A percentile compares a stretch with the other conserved stretches of the same genome.
phyloP scores from a whole-genome alignment of 2,797 vertebrate species.

The Tinamus major region DNA sequence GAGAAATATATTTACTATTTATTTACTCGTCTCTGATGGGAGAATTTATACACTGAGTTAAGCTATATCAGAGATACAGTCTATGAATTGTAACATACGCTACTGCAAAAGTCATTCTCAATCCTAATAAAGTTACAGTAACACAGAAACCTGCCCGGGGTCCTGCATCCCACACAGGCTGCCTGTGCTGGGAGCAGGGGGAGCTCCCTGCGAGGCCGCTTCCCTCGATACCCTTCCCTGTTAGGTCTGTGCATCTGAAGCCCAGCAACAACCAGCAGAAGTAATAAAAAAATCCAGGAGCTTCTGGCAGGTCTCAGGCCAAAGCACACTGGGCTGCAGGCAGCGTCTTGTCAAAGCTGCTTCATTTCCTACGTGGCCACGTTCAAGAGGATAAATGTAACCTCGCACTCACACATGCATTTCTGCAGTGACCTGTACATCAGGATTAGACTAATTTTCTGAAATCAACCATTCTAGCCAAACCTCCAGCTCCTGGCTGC shows the following conservation, averaged over 20 bases:
- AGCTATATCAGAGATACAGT: rapidly evolving
- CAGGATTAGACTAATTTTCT: background rate
- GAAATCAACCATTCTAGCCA: background rate
- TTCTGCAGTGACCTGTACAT: background rate
- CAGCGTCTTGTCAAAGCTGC: background rate
- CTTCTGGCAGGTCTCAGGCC: background rate
- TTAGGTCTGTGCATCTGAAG: constrained; percentile 32
- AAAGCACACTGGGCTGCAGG: background rate
- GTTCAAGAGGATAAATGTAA: background rate
- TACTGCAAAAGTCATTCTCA: rapidly evolving
- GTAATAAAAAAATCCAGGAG: background rate
- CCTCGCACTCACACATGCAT: rapidly evolving
- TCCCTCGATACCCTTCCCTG: constrained; percentile 45
- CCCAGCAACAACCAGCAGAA: constrained; percentile 35
- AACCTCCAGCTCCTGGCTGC: rapidly evolving
- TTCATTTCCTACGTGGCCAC: background rate
- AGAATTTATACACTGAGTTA: background rate
- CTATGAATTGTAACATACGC: rapidly evolving
- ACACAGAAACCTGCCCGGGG: background rate
- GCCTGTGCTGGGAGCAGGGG: no score
- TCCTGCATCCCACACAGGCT: background rate
- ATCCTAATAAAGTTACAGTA: rapidly evolving
- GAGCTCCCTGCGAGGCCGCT: background rate
- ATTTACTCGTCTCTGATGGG: background rate
- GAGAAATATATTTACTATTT: background rate